Evolutionary conservation across 2,888 invertebrate genomes (phyloP), one percentile per base, ranked within the genome.

Genomic region (Muschampia plurimacula): DNA sequence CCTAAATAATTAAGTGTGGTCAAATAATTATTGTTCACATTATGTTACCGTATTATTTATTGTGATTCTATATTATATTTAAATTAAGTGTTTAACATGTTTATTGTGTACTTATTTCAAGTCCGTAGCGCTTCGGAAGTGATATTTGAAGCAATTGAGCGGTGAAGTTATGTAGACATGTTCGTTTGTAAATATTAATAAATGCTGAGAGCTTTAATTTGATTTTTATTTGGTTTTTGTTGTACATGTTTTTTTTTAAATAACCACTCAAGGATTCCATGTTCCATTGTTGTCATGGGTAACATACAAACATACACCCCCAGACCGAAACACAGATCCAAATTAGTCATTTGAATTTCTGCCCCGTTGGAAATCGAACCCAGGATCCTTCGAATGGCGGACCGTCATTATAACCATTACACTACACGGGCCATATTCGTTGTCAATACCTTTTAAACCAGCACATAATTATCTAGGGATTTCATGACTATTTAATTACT

Each of bases 31-130:
- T 57, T 59, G 39, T 59, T 67, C 62, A 62, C 39, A 66, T 44
- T 66, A 66, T 80, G 86, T 88, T 87, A 88, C 88, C 84, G 84
- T 81, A 83, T 82, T 87, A 89, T 88, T 89, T 88, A 90, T 89
- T 79, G 75, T 78, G 77, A 78, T 78, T 71, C 52, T 67, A 67
- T 71, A 60, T 71, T 71, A 72, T 22, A 13, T 60, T 71, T 75
- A 72, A 75, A 86, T 83, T 85, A 83, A 86, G 72, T 74, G 71
- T 77, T 74, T 66, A 62, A 52, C 75, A 74, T 72, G 69, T 74
- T 70, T 74, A 69, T 62, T 67, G 71, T 77, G 77, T 79, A 77
- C 78, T 77, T 78, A 77, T 73, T 67, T 69, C 49, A 28, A 74
- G 77, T 75, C 69, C 73, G 76, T 73, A 76, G 73, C 76, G 74